Base-by-base conservation (phyloP, 2,113 vertebrate species). In the Semnornis frantzii region DNA sequence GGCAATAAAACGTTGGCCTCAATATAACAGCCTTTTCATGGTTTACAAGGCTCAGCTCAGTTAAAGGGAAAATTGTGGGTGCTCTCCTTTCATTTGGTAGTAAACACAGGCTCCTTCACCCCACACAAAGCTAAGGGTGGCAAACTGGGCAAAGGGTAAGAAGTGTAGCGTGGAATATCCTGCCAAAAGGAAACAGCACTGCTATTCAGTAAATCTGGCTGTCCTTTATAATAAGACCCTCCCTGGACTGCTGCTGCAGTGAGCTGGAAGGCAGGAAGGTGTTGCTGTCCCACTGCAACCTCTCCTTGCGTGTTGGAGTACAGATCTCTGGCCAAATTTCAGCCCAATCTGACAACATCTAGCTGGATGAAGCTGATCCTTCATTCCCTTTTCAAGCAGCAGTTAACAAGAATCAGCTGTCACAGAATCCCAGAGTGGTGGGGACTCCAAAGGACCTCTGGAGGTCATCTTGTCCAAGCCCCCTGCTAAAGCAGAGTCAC, bases 31-130 rank as follows among this genome's bases (percentile, higher is more conserved):
- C 28, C 81, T 92, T 93, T 92, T 92, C 63, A 96, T 48, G 15
- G 39, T 88, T 90, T 88, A 44, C 80, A 93, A 59, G 79, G 71
- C 82, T 90, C 64, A 84, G 75, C 89, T 95, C 93, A 95, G 96
- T 94, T 94, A 90, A 95, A 93, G 95, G 90, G 78, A 69, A 87
- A 95, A 94, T 85, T 95, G 66, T 95, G 89, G 85, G 79, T 88
- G 90, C 71, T 85, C 30, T 89, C 63, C 85, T 92, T 96, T 90
- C 85, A 96, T 76, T 92, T 94, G 63, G 73, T 80, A 86, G 87
- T 91, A 96, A 93, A 95, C 73, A 94, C 57, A 66, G 90, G 68
- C 75, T 93, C 93, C 91, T 85, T 89, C 87, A 94, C 48, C 72
- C 80, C 85, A 73, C 46, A 88, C 62, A 94, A 96, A 91, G 84